Evolutionary conservation across 2,113 vertebrate genomes (phyloP).

Genomic region (Brachionichthys hirsutus): DNA sequence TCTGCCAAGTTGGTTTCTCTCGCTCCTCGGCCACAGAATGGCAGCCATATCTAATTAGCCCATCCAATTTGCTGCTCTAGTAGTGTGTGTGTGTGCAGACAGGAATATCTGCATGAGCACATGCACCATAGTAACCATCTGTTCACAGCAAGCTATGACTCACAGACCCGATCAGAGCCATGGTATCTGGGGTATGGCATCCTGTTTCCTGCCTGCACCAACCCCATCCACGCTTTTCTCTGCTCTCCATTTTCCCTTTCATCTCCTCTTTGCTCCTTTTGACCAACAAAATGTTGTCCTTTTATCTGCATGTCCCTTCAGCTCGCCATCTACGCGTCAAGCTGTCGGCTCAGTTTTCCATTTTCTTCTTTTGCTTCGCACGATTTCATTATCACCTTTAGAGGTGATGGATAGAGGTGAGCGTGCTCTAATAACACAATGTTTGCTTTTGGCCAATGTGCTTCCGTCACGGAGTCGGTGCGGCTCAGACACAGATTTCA

Average conservation of each 20-base stretch:
- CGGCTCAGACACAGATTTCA: conserved; percentile 43
- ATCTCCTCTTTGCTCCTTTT: conserved; percentile 35
- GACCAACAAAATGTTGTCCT: conserved; percentile 29
- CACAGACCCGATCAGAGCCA: conserved; percentile 65
- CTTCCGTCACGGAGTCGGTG: conserved; percentile 37
- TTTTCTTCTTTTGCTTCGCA: conserved; percentile 20
- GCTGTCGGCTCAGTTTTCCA: conserved; percentile 2
- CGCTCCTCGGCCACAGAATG: conserved; percentile 48
- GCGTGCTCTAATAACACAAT: conserved; percentile 18
- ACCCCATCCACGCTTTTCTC: conserved; percentile 17
- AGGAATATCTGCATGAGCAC: conserved; percentile 25
- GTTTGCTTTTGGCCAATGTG: conserved; percentile 57
- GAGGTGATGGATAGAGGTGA: conserved; percentile 21
- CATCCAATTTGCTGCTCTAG: conserved; percentile 52
- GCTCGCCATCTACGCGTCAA: background rate
- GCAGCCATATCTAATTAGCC: conserved; percentile 66
- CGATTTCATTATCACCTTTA: conserved; percentile 27
- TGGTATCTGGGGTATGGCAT: conserved; percentile 65
- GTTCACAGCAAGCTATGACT: conserved; percentile 68
- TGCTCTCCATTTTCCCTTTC: conserved; percentile 16
- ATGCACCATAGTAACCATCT: conserved; percentile 70
- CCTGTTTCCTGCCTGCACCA: conserved; percentile 40
- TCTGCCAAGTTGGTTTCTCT: conserved; percentile 54
- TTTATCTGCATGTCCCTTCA: conserved; percentile 15
- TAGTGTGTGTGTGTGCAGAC: conserved; percentile 21